Base-by-base conservation (phyloP, 2,888 invertebrate species). In the Ommatoiulus sabulosus region DNA sequence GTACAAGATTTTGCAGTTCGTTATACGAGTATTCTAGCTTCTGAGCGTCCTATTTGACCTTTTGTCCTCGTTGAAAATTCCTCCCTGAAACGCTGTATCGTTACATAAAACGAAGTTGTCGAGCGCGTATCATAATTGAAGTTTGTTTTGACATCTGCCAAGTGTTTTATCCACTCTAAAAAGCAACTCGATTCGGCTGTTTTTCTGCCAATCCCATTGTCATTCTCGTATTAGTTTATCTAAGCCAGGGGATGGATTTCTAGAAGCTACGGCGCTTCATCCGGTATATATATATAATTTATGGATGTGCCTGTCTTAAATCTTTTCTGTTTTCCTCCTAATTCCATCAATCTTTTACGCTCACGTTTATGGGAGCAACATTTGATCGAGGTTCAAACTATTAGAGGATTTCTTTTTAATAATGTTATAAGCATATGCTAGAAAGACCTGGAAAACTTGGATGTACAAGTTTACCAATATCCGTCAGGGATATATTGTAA, bases 91-190 rank as follows among this genome's bases (percentile, higher is more conserved):
- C n/a, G n/a, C n/a, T 8, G 48, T 48, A 48, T 10, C 4, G 48
- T 48, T 12, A 5, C 5, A n/a, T 57, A 2, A 57, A 2, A n/a
- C 17, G 12, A 15, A 57, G n/a, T 15, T 57, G 57, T 57, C 57
- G 5, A 5, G n/a, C 57, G 3, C 3, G 20, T 1, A 10, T 8
- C 80, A 20, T 80, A 80, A 72, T 80, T 35, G 35, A 12, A 80
- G 80, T 80, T 80, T 80, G 80, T 80, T 80, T 80, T 35, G 80
- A 80, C 80, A 80, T 35, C 80, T 80, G 80, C 12, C 80, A 35
- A n/a, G n/a, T 57, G n/a, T 57, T 46, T 63, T 24, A 8, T n/a
- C 8, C n/a, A 4, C 2, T n/a, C 3, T 5, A 63, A 63, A n/a
- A 7, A 72, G 0, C 72, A 17, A 4, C 15, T 63, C n/a, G n/a